These are phyloP conservation scores for Drosophila testacea DNA, from an alignment of 2,888 invertebrate genomes.

Conservation along the genomic window DNA sequence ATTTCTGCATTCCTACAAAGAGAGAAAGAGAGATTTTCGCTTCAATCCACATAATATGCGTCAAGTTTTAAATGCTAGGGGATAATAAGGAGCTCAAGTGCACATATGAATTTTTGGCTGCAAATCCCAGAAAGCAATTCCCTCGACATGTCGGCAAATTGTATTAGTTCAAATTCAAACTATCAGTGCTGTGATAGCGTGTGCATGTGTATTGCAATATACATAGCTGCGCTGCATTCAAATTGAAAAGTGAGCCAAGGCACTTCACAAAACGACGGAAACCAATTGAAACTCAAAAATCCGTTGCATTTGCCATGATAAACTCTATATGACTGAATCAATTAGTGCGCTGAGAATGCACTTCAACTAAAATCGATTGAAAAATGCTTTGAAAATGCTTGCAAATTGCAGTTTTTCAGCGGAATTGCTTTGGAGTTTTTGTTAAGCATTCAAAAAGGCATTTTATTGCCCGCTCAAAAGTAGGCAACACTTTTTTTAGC, in stretches of 20 bases:
- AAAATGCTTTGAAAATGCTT: constrained; percentile 26
- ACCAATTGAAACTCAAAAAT: constrained; percentile 17
- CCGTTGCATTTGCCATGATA: constrained; percentile 18
- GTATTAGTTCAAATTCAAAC: constrained; percentile 15
- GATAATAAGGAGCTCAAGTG: constrained; percentile 35
- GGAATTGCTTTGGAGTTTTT: constrained; percentile 16
- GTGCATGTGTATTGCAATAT: constrained; percentile 2
- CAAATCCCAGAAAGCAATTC: constrained; percentile 18
- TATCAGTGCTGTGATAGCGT: constrained; percentile 1
- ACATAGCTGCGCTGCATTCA: constrained; percentile 14
- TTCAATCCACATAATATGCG: constrained; percentile 42
- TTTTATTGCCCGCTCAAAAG: constrained; percentile 44
- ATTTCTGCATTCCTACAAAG: constrained; percentile 33
- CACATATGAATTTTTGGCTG: constrained; percentile 30
- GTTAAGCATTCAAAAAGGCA: constrained; percentile 30
- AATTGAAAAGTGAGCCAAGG: constrained; percentile 36
- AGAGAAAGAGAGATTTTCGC: constrained; percentile 25
- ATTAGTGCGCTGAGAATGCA: constrained; percentile 40
- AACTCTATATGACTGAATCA: constrained; percentile 52
- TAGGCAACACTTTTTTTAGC: constrained; percentile 49
- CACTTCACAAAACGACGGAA: constrained; percentile 33
- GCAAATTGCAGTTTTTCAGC: constrained; percentile 30
- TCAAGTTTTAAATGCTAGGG: constrained; percentile 39
- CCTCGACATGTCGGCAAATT: constrained; percentile 4
- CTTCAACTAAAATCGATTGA: constrained; percentile 48